These are phyloP conservation scores for Aphidius ervi DNA, from an alignment of 1,140 invertebrate species.

Conservation along the genomic window DNA sequence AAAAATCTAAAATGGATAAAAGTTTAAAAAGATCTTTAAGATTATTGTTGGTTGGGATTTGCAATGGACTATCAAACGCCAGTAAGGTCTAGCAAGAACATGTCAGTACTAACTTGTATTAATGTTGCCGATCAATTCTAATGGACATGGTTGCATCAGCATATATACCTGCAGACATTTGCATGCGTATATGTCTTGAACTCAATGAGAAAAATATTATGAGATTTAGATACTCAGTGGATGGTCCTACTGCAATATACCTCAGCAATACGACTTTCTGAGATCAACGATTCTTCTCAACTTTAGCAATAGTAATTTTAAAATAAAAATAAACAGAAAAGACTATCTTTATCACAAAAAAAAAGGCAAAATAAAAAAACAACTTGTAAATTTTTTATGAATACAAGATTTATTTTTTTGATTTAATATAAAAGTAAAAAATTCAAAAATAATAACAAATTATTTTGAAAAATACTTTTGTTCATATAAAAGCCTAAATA, in stretches of 20 bases:
- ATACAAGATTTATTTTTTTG: too few relatives aligned
- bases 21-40: constrained; percentile 2
- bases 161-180: constrained; percentile 37
- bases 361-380: too few relatives aligned
- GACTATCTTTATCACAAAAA: too few relatives aligned
- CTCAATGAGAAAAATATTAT: not conserved
- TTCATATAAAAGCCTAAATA: too few relatives aligned
- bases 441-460: too few relatives aligned
- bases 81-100: constrained; percentile 20
- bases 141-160: constrained; percentile 47
- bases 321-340: too few relatives aligned
- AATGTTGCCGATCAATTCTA: constrained; percentile 52
- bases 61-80: not conserved
- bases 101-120: constrained; percentile 53
- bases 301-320: too few relatives aligned
- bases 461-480: too few relatives aligned
- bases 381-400: too few relatives aligned
- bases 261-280: too few relatives aligned
- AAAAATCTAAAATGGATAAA: not conserved
- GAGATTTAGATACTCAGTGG: constrained; percentile 9
- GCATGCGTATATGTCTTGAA: constrained; percentile 33
- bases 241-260: not conserved
- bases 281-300: too few relatives aligned
- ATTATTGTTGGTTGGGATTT: constrained; percentile 2
- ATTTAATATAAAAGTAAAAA: too few relatives aligned